These are phyloP conservation scores for Tetrax tetrax DNA, from an alignment of 2,113 vertebrate genomes.

Conservation along the genomic window DNA sequence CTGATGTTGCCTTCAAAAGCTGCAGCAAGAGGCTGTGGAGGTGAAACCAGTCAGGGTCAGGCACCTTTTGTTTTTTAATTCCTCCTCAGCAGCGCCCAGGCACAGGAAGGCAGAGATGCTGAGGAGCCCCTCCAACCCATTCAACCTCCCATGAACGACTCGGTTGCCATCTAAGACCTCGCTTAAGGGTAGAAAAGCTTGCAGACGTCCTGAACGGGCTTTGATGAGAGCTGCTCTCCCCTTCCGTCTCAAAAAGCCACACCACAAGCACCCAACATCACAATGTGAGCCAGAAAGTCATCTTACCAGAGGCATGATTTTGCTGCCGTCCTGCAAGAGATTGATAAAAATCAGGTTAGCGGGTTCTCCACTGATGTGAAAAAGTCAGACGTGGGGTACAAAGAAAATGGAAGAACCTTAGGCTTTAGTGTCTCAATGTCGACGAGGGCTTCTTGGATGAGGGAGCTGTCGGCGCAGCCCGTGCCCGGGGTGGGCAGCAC, in stretches of 20 bases:
- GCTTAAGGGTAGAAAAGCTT: neutral
- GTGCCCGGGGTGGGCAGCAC: rapidly evolving
- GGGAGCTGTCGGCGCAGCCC: rapidly evolving
- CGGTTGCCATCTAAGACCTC: neutral
- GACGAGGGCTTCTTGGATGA: neutral
- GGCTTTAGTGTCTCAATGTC: rapidly evolving
- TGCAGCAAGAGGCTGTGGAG: neutral
- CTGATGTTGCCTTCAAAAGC: neutral
- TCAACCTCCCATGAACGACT: neutral
- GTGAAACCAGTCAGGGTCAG: neutral
- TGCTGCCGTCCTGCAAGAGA: neutral
- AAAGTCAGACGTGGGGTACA: rapidly evolving
- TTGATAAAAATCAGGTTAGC: neutral
- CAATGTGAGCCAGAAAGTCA: neutral
- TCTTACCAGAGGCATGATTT: neutral
- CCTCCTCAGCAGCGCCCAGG: neutral
- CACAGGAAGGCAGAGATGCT: neutral
- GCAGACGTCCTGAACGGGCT: neutral
- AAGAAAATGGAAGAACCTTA: neutral
- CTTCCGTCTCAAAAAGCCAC: neutral
- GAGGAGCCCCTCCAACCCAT: neutral
- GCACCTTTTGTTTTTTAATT: neutral
- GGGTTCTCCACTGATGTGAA: neutral
- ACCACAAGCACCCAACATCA: neutral
- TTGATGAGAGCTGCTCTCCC: neutral